These are phyloP conservation scores for Onychomys arenicola DNA, from an alignment of 2,797 vertebrate genomes.

Conservation along the genomic window DNA sequence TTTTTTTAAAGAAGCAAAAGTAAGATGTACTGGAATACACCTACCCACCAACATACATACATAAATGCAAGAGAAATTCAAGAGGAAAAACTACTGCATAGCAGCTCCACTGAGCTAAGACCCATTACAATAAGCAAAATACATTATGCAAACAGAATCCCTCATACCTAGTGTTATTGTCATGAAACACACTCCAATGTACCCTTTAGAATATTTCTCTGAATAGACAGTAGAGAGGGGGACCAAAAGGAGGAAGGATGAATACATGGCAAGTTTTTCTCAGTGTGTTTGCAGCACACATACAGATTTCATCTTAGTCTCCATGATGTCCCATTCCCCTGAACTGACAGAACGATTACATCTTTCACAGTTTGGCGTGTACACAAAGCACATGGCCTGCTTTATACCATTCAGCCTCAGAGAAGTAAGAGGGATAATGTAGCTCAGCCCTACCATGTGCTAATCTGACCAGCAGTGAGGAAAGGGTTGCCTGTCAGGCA, in stretches of 20 bases:
- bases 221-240: slow-evolving; percentile 43
- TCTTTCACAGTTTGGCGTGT: slow-evolving; percentile 61
- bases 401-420: slow-evolving; percentile 5
- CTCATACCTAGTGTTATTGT: slow-evolving; percentile 64
- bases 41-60: neutral
- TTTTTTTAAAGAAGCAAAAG: neutral
- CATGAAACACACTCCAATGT: slow-evolving; percentile 72
- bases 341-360: slow-evolving; percentile 30
- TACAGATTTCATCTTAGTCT: neutral
- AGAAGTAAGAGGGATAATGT: slow-evolving; percentile 41
- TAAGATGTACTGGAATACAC: neutral
- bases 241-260: neutral
- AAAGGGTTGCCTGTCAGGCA: neutral
- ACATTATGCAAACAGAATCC: slow-evolving; percentile 69
- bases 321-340: neutral
- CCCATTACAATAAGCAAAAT: slow-evolving; percentile 72
- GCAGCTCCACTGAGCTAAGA: slow-evolving; percentile 56
- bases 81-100: slow-evolving; percentile 49
- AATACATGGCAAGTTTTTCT: neutral
- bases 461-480: slow-evolving; percentile 48
- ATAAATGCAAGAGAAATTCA: slow-evolving; percentile 55
- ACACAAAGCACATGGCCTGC: slow-evolving; percentile 60
- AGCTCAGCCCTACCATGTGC: slow-evolving; percentile 44
- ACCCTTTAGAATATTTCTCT: slow-evolving; percentile 14
- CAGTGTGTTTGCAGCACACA: neutral